Evolutionary conservation across 1,140 invertebrate species (phyloP), one percentile per base, ranked within the genome.

Genomic region (Teleopsis dalmanni): DNA sequence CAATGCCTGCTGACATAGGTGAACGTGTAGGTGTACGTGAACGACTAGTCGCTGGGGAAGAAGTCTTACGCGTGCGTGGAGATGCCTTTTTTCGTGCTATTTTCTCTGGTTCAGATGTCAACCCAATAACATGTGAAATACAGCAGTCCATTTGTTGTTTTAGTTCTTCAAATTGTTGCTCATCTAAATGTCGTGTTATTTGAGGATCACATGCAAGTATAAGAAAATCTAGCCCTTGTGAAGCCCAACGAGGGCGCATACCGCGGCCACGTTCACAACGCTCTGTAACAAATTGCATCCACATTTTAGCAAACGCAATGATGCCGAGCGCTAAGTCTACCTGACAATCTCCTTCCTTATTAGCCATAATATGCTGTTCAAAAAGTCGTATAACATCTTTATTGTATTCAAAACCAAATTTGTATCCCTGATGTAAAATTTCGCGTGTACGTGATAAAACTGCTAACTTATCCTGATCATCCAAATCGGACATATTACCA

Each of bases 381-480:
- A 71, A 71, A 29, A 89, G 68, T 16, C 83, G 77, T 36, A 80
- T 81, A 41, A 89, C 76, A 67, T 91, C 88, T 70, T 84, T 88
- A 58, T 91, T 82, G 62, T 91, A 91, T 78, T 90, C 90, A 71
- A 94, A 95, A 2, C 86, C 88, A 72, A 91, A 88, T 66, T 85
- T 86, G 70, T 85, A 94, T 42, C 85, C 84, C 61, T 91, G 88
- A 68, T 91, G 82, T 33, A 94, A 72, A 26, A 92, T 84, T 64
- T 93, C 89, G 1, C 87, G 73, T 9, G 84, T 82, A 33, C 87
- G 71, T 1, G 79, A 80, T 0, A 70, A 25, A n/a, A 71, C 63
- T 14, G 68, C 60, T 46, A 54, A 55, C 21, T 75, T 73, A 47
- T 84, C 81, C 44, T 70, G 70, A 14, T 52, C 49, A 41, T 81